phyloP scores from a whole-genome alignment of 2,113 vertebrate species.

The Alces alces region DNA sequence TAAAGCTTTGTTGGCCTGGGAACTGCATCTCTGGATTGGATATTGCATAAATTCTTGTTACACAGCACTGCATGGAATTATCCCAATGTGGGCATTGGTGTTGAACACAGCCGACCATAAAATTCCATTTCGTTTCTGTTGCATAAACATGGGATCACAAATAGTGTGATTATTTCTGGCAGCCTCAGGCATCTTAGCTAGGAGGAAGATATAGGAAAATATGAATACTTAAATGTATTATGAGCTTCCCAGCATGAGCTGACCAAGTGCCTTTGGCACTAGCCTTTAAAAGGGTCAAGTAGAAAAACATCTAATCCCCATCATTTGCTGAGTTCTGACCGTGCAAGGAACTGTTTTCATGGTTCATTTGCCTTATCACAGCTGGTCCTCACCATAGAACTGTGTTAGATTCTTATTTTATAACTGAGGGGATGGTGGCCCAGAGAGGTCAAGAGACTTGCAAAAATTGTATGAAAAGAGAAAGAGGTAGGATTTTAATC shows the following conservation, averaged over 20 bases:
- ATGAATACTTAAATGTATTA: constrained; percentile 54
- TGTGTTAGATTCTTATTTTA: not conserved
- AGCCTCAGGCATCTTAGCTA: constrained; percentile 50
- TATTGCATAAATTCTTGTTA: constrained; percentile 11
- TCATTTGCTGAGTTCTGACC: constrained; percentile 3
- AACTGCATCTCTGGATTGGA: not conserved
- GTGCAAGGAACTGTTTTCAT: not conserved
- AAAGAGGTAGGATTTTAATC: not conserved
- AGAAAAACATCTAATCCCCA: not conserved
- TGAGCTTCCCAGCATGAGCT: constrained; percentile 37
- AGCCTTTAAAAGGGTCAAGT: constrained; percentile 37
- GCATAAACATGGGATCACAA: constrained; percentile 70
- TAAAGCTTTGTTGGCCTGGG: not conserved
- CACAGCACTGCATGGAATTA: constrained; percentile 24
- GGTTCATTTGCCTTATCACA: not conserved
- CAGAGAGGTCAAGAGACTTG: not conserved
- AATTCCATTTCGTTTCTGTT: constrained; percentile 71
- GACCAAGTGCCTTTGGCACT: constrained; percentile 33
- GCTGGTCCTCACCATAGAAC: not conserved
- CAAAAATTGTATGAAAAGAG: not conserved
- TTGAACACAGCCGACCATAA: constrained; percentile 67
- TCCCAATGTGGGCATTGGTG: constrained; percentile 30
- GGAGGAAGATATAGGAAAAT: constrained; percentile 43
- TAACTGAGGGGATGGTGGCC: not conserved
- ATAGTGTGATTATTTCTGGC: constrained; percentile 72